A percentile compares a stretch with the other conserved stretches of the same genome.
Conservation (phyloP, 2,113 vertebrate species). For the Tragelaphus buxtoni region DNA sequence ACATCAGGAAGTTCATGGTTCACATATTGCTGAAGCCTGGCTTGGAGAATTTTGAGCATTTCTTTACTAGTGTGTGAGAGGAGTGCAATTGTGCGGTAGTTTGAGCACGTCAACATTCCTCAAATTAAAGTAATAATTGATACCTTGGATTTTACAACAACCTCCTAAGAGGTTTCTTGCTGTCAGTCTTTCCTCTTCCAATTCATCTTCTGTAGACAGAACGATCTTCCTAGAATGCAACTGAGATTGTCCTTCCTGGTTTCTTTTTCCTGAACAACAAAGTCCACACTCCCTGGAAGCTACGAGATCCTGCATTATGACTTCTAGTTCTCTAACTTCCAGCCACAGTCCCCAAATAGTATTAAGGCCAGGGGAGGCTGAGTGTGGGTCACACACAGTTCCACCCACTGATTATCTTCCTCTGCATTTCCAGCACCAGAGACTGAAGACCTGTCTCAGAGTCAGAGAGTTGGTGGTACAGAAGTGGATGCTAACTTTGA, state of each 20-base stretch:
- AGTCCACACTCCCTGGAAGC: neutral
- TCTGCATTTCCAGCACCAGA: neutral
- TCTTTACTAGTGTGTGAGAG: too few species aligned
- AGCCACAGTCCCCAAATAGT: neutral
- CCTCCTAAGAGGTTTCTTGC: neutral
- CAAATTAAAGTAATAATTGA: neutral
- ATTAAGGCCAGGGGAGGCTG: neutral
- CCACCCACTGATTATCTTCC: neutral
- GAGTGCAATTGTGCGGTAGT: too few species aligned
- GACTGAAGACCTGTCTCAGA: neutral
- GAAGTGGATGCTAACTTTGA: neutral
- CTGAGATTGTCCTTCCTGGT: neutral
- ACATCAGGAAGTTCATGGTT: too few species aligned
- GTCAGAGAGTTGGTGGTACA: neutral
- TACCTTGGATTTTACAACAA: neutral
- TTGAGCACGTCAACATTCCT: neutral
- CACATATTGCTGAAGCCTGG: too few species aligned
- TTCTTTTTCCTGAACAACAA: neutral
- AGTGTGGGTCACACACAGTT: neutral
- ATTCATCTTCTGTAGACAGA: neutral
- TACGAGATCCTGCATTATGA: accelerated
- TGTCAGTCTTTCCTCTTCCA: neutral
- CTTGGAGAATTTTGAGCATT: too few species aligned
- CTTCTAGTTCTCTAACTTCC: neutral
- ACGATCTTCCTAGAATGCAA: neutral